Conservation (phyloP, 2,797 vertebrate species). For the Sylvilagus floridanus region DNA sequence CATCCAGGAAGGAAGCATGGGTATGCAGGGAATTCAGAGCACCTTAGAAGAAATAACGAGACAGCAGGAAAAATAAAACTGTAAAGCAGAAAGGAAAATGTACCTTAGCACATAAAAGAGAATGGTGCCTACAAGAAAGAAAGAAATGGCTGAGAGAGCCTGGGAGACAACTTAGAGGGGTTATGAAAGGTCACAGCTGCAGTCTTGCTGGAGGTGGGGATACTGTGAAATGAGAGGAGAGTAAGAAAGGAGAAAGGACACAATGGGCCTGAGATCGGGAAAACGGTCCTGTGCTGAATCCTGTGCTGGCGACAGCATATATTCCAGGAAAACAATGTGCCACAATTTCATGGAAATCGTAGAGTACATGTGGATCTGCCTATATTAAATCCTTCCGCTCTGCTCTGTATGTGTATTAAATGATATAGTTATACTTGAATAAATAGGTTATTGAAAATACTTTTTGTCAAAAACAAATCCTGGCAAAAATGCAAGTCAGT, state of each 20-base stretch:
- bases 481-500: neutral
- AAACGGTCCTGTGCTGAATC: neutral
- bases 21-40: neutral
- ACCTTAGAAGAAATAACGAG: slow-evolving; percentile 17
- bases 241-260: neutral
- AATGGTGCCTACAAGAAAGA: neutral
- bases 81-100: neutral
- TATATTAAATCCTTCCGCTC: neutral
- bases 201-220: neutral
- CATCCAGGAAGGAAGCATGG: neutral
- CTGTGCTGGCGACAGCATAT: neutral
- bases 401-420: neutral
- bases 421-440: neutral
- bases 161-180: neutral
- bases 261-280: neutral
- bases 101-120: neutral
- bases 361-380: neutral
- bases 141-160: neutral
- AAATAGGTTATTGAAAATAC: neutral
- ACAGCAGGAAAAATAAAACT: slow-evolving; percentile 13
- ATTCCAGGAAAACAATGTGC: neutral
- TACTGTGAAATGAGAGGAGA: neutral
- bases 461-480: neutral
- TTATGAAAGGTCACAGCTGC: neutral
- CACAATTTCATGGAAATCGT: neutral